These are phyloP conservation scores for Tarsius wallacei DNA, from an alignment of 2,797 vertebrate genomes.

Conservation along the genomic window DNA sequence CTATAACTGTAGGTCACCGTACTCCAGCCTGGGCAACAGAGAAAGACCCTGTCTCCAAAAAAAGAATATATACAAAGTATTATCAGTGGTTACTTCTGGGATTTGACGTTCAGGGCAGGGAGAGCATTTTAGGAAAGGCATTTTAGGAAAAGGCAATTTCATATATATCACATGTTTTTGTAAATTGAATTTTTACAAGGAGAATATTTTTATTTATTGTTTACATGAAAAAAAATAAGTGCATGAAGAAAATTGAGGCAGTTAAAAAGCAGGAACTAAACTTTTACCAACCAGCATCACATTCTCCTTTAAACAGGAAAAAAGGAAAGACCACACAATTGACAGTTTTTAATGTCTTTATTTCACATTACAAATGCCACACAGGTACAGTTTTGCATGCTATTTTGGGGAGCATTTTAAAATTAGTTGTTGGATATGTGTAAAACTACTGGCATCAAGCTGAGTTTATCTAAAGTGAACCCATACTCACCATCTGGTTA, in stretches of 20 bases:
- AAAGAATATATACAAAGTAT: neutral
- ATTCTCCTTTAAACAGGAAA: conserved; percentile 31
- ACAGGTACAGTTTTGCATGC: neutral
- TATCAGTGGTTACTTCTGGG: neutral
- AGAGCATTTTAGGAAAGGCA: neutral
- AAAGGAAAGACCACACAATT: neutral
- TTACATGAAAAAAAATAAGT: conserved; percentile 34
- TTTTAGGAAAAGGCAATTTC: conserved; percentile 16
- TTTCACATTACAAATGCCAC: conserved; percentile 47
- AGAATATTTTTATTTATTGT: neutral
- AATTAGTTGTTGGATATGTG: conserved; percentile 60
- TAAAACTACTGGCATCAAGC: conserved; percentile 64
- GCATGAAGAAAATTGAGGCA: conserved; percentile 24
- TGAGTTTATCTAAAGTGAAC: conserved; percentile 67
- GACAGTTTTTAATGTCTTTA: conserved; percentile 59
- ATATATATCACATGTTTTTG: neutral
- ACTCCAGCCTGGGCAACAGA: too few species aligned
- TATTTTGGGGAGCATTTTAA: neutral
- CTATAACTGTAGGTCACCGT: too few species aligned
- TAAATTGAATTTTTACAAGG: conserved; percentile 53
- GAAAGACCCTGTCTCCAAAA: neutral
- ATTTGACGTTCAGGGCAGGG: neutral
- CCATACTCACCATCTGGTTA: conserved; percentile 65
- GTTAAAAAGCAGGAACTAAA: conserved; percentile 54
- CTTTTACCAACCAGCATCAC: neutral